Base-by-base conservation (phyloP, 2,888 invertebrate species). In the Ophioninae sp. region DNA sequence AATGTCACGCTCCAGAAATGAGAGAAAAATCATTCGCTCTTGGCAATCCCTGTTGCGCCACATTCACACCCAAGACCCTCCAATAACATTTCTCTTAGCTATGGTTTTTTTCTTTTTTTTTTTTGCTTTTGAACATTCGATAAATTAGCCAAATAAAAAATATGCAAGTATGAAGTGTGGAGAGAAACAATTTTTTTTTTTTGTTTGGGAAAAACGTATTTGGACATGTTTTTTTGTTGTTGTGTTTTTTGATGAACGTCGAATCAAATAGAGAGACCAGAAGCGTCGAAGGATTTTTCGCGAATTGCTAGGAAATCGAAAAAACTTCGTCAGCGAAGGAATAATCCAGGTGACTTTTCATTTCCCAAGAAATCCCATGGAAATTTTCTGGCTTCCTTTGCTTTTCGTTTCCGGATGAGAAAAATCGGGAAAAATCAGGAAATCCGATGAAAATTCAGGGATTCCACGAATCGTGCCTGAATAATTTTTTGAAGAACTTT, bases 1-100 rank as follows among this genome's bases (percentile, higher is more conserved):
- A 68, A 78, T 82, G 77, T 78, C 73, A 78, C 77, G 81, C 69
- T 68, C 73, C 63, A 82, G 81, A 73, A 82, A 82, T 78, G 77
- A 23, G 39, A 68, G 77, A 78, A 82, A 73, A 82, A 41, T 68
- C 58, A 61, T 37, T 20, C 58, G 61, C 41, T 58, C 58, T 68
- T 44, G 30, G 9, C 7, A 20, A 23, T 41, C 77, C 68, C 73
- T n/a, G 61, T 61, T 41, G 63, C 23, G 13, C 74, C 56, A 51
- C 77, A 78, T 82, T 22, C 68, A 51, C 30, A 30, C 30, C 30
- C 30, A 3, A 2, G 1, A 30, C 30, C 30, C 30, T 22, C 44
- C 22, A 59, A 37, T 22, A 65, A 6, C n/a, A 64, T 63, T 13
- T 76, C 9, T 41, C 75, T 78, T 41, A 58, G 74, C 59, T 77